These are phyloP conservation scores for Leucosticte australis DNA, from an alignment of 2,113 vertebrate genomes.

Conservation along the genomic window DNA sequence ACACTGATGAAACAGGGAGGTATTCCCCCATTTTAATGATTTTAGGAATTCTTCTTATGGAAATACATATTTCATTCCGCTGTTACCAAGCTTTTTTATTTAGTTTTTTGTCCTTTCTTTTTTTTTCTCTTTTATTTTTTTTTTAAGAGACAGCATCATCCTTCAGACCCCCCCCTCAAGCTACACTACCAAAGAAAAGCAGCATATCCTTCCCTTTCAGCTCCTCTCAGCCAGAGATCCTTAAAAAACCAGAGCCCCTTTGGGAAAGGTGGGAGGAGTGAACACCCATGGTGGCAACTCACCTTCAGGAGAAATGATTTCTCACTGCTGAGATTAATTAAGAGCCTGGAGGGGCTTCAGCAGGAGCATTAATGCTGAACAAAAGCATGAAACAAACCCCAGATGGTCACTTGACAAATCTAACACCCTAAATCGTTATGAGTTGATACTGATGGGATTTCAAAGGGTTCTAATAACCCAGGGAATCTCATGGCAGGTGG, in stretches of 20 bases:
- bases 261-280: background rate
- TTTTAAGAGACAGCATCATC: background rate
- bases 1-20: background rate
- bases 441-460: background rate
- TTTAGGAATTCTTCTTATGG: background rate
- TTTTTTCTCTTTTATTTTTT: background rate
- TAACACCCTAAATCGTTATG: accelerated
- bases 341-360: background rate
- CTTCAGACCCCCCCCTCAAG: background rate
- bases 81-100: accelerated
- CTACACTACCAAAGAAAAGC: background rate
- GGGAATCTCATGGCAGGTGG: background rate
- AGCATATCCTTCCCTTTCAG: background rate
- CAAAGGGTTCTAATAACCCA: background rate
- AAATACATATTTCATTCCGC: background rate
- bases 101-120: background rate
- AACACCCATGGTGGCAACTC: background rate
- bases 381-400: background rate
- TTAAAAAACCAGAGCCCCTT: background rate
- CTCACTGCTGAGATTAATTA: background rate
- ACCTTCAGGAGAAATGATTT: background rate
- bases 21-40: background rate
- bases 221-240: background rate
- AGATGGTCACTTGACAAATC: background rate
- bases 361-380: background rate